Evolutionary conservation across 1,140 invertebrate species (phyloP), one percentile per base, ranked within the genome.

Genomic region (Kradibia gibbosae): DNA sequence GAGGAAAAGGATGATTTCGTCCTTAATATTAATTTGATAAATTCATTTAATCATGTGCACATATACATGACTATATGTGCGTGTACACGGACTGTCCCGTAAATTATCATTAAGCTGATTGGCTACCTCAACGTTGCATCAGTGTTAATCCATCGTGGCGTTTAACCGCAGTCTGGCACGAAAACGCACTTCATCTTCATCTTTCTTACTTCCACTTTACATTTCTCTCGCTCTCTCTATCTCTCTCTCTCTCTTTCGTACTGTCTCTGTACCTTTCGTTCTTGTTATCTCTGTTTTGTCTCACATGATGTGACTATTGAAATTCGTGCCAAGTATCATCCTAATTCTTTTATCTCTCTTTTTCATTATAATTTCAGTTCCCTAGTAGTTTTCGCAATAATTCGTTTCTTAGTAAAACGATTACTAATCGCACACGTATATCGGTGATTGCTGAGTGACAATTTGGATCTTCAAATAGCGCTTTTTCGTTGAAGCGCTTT

Each of bases 81-180:
- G 2, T 74, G 20, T 53, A 15, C n/a, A 25, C 36, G 62, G 17
- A 0, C 13, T 39, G 31, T 22, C 48, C 77, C 74, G 62, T 81
- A 77, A 82, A 82, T 82, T 82, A 82, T 82, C 67, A 82, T 82
- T 82, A 82, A 82, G 75, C 53, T 50, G 80, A 82, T 82, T 77
- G 80, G 74, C 65, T 60, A 60, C 13, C 79, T 48, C 60, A 42
- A 48, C 25, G 34, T 67, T 67, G 39, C 55, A 25, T 31, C 25
- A n/a, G 80, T 75, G 80, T 77, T 81, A 77, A 81, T 77, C 80
- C 65, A 72, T 76, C 80, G 60, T 77, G 73, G 72, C 74, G 65
- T 70, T 72, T 71, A 71, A 76, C 62, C 80, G 74, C 67, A 13
- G 5, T 28, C 55, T 28, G 72, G 45, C 79, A 77, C 78, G 78